Base-by-base conservation (phyloP, 2,113 vertebrate species). In the Notarius lentiginosus region DNA sequence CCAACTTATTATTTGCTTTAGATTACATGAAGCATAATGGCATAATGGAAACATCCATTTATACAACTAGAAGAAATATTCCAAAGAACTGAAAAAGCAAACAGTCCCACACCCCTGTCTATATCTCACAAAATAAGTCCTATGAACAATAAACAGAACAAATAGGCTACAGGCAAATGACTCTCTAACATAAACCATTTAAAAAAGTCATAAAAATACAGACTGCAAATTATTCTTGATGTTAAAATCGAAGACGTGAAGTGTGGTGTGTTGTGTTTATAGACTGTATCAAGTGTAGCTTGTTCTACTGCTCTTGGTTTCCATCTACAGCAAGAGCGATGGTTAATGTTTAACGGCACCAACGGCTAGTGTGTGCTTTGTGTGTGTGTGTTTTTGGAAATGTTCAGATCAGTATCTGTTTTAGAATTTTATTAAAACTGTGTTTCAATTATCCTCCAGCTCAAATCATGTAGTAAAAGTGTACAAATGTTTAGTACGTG, bases 261-360 rank as follows among this genome's bases (percentile, higher is more conserved):
- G 70, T 30, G 53, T 58, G 91, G 81, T 55, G 80, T 85, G 83
- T 58, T 82, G 61, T 66, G 61, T 83, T 83, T 66, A 20, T 83
- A 30, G 41, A 27, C 22, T 27, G 24, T 49, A 66, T 83, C 12
- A 53, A 65, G 15, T 51, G 81, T 27, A 51, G 61, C 84, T 49
- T 49, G 53, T 84, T 79, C 47, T 0, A 84, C 82, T 49, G 84
- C 90, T 84, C 92, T 91, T 92, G 91, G 90, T 87, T 49, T 79
- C 15, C 77, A 72, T 88, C 63, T 89, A 85, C 73, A 70, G 68
- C 49, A 47, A 47, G 70, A 56, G 56, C 70, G 83, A 65, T 65
- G 83, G 79, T 95, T 95, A 96, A 95, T 96, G 22, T 95, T 95
- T 95, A 91, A 92, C 90, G 88, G 10, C 77, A n/a, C 27, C 60